Base-by-base conservation (phyloP, 92 coral and sea anemone species). In the Meandrina meandrites region DNA sequence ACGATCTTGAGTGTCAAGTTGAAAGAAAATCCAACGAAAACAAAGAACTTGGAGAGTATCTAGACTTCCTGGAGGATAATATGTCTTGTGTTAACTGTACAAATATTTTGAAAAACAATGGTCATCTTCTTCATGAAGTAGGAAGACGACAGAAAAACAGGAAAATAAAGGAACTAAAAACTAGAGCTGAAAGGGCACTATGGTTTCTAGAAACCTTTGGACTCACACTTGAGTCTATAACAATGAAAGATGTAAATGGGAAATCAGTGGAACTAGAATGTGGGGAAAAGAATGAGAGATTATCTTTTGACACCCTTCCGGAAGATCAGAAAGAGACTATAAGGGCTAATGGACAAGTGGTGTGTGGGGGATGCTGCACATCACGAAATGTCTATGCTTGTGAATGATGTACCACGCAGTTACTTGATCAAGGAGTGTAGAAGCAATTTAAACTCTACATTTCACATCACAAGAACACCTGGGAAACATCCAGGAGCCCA, bases 171-270 rank as follows among this genome's bases (percentile, higher is more conserved):
- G 81, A 75, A 53, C 34, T 90, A 16, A 76, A 76, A 79, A 87
- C 89, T 37, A 91, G 84, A 42, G 91, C 90, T 48, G 78, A 68
- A 73, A 88, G 30, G 81, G 89, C 94, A 22, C 87, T 91, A n/a
- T 91, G 91, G 94, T 87, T 91, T 50, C 19, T 88, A 28, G 89
- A 91, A 17, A 54, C 91, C 0, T 91, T 87, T 91, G 90, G 93
- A 27, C 54, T 87, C 1, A 56, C 84, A 60, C 79, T 90, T 31
- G 76, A 91, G 17, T 81, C 81, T 27, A 66, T 91, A 10, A 34
- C 79, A 78, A 35, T 91, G 12, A 36, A n/a, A 56, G 85, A 91
- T 54, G 21, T 22, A 3, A 28, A 79, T 36, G 79, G 78, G 4
- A 69, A 81, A 68, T 31, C 8, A 31, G 8, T 45, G 0, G 37